Conservation (phyloP, 2,797 vertebrate genomes). For the Gymnoscopelus microlampas region DNA sequence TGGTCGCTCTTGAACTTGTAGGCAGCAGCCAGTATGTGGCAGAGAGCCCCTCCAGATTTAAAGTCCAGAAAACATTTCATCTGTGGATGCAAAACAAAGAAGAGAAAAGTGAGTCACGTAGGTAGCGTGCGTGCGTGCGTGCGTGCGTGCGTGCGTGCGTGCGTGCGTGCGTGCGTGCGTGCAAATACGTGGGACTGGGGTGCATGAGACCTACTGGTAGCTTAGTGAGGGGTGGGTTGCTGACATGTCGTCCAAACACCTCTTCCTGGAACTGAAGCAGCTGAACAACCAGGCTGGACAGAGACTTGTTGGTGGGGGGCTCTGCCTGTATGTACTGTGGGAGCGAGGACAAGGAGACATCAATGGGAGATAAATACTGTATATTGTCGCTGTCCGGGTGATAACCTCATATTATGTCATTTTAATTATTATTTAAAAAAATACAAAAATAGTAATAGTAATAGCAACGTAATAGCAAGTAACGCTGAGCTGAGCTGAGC, state of each 20-base stretch:
- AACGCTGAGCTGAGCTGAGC: too few relatives aligned
- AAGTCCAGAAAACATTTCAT: conserved; percentile 99
- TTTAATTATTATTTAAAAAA: too few relatives aligned
- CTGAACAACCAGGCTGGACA: conserved; percentile 97
- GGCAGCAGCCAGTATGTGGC: conserved; percentile 96
- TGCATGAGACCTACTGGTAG: conserved; percentile 82
- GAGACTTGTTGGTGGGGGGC: conserved; percentile 96
- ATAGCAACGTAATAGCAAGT: too few relatives aligned
- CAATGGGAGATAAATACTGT: too few relatives aligned
- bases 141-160: conserved; percentile 1
- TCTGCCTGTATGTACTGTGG: conserved; percentile 96
- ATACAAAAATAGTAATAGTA: too few relatives aligned
- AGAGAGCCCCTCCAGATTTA: conserved; percentile 94
- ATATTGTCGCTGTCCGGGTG: too few relatives aligned
- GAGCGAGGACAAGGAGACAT: conserved; percentile 2
- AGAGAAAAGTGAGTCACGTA: conserved; percentile 16
- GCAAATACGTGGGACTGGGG: neutral
- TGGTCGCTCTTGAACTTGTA: conserved; percentile 99
- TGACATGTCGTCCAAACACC: conserved; percentile 97
- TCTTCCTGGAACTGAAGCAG: conserved; percentile 98
- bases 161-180: neutral
- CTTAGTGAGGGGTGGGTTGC: conserved; percentile 96
- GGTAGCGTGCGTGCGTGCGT: neutral
- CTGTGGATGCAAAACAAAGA: conserved; percentile 69
- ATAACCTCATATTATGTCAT: too few relatives aligned